Evolutionary conservation across 1,140 invertebrate genomes (phyloP).

Genomic region (Macrocentrus cingulum): DNA sequence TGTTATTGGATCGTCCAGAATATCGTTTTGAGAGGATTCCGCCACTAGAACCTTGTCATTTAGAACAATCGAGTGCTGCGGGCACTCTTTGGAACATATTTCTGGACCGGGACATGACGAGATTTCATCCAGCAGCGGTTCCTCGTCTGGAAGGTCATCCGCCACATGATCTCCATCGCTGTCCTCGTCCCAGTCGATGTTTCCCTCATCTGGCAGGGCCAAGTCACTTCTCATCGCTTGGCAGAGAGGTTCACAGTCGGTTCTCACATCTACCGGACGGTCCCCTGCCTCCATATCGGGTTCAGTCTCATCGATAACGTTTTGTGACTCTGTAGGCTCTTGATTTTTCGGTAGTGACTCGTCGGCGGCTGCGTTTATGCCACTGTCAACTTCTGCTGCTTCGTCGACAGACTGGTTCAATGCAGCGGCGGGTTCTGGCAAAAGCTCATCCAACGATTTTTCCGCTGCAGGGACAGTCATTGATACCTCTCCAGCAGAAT

Average conservation of each 20-base stretch:
- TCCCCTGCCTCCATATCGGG: too few species aligned
- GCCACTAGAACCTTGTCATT: conserved; percentile 12
- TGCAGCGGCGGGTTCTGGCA: too few species aligned
- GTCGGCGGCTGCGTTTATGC: too few species aligned
- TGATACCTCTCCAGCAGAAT: too few species aligned
- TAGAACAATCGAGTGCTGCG: conserved; percentile 11
- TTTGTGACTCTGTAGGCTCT: too few species aligned
- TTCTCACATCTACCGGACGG: too few species aligned
- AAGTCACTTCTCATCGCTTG: background rate
- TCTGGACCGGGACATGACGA: background rate
- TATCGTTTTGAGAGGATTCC: conserved; percentile 9
- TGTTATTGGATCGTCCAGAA: conserved; percentile 22
- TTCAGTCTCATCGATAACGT: too few species aligned
- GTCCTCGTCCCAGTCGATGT: background rate
- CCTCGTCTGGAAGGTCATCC: background rate
- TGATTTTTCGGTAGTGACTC: too few species aligned
- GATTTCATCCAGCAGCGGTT: background rate
- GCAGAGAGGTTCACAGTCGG: too few species aligned
- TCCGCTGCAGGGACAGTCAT: background rate
- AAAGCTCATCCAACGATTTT: too few species aligned
- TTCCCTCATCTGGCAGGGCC: background rate
- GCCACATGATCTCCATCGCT: background rate
- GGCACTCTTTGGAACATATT: conserved; percentile 8
- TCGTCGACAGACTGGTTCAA: too few species aligned
- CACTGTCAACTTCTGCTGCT: too few species aligned